phyloP scores from a whole-genome alignment of 2,888 invertebrate genomes.

The Polia nebulosa region DNA sequence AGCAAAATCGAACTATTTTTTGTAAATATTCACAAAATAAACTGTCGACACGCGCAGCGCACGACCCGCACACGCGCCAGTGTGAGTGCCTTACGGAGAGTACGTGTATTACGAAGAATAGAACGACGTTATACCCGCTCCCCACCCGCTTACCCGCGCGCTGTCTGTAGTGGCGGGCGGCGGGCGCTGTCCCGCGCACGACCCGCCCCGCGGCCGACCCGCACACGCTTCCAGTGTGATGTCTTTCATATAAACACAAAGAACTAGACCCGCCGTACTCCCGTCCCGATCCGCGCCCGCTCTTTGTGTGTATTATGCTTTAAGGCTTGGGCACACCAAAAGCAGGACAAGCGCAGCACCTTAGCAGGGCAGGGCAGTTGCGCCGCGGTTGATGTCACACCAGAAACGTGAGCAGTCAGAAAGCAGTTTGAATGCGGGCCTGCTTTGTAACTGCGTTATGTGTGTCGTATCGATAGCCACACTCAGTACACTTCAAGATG shows the following conservation, averaged over 20 bases:
- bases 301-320: conserved; percentile 40
- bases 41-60: not conserved
- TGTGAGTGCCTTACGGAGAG: too few relatives aligned
- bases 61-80: too few relatives aligned
- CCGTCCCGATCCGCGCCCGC: not conserved
- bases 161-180: too few relatives aligned
- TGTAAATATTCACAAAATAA: not conserved
- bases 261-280: too few relatives aligned
- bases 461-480: not conserved
- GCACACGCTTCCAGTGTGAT: too few relatives aligned
- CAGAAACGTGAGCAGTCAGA: not conserved
- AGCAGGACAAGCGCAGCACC: too few relatives aligned
- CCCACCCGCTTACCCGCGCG: too few relatives aligned
- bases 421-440: not conserved
- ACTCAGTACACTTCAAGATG: not conserved
- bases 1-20: not conserved
- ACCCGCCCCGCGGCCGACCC: too few relatives aligned
- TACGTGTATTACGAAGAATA: too few relatives aligned
- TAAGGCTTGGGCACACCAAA: not conserved
- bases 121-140: too few relatives aligned
- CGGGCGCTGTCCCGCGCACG: too few relatives aligned
- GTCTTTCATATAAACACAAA: too few relatives aligned
- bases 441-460: not conserved
- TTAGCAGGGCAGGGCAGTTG: not conserved
- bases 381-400: not conserved